These are phyloP conservation scores for Trematomus bernacchii DNA, from an alignment of 2,797 vertebrate species.

Conservation along the genomic window DNA sequence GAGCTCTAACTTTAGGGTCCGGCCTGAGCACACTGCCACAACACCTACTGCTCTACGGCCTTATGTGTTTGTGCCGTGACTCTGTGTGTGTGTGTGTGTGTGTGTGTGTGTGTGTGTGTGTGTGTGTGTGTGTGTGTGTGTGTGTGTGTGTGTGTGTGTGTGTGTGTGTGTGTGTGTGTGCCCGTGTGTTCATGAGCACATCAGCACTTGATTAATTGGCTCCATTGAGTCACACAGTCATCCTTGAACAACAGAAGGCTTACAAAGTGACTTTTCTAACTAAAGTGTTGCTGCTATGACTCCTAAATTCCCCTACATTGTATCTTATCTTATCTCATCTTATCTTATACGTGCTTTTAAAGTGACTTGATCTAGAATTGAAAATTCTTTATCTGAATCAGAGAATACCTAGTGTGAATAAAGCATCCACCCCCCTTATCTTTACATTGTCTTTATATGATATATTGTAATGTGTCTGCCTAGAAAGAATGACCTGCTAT, in stretches of 20 bases:
- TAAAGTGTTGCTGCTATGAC: neutral
- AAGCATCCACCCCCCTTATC: neutral
- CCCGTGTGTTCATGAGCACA: constrained; percentile 7
- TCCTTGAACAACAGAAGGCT: constrained; percentile 42
- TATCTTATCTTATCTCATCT: no score
- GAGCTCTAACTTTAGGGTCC: constrained; percentile 44
- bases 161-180: neutral
- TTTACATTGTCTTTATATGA: constrained; percentile 1
- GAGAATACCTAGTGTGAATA: constrained; percentile 12
- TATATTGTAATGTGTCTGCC: neutral
- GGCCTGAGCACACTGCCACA: constrained; percentile 47
- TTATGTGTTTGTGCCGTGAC: constrained; percentile 32
- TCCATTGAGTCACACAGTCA: constrained; percentile 53
- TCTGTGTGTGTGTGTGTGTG: neutral
- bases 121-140: neutral
- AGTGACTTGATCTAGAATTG: neutral
- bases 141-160: neutral
- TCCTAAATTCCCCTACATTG: no score
- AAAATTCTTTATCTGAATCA: constrained; percentile 16
- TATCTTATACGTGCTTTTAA: neutral
- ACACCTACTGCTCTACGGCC: constrained; percentile 40
- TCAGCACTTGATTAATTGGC: constrained; percentile 65
- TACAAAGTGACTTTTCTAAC: constrained; percentile 65
- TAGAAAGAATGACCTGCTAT: neutral
- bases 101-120: neutral